Percentiles rank a stretch among this genome's conserved stretches.
Conservation (phyloP, 2,113 vertebrate species). For the Stegostoma tigrinum region DNA sequence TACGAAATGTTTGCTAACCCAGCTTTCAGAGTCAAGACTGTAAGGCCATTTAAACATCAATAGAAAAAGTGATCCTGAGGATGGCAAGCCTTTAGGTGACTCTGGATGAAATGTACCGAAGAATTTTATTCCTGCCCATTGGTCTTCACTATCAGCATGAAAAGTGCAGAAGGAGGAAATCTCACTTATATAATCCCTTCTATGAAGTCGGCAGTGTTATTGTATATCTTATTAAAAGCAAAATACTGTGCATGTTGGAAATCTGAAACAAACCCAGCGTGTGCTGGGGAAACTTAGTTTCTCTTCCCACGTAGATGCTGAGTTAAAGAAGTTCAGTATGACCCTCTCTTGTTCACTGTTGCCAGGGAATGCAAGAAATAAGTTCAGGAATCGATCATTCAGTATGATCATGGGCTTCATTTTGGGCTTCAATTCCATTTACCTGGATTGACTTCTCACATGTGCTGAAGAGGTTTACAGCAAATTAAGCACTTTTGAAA, state of each 20-base stretch:
- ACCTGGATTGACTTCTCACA: not conserved
- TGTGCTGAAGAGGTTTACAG: not conserved
- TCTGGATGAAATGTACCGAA: not conserved
- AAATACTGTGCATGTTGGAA: too few relatives aligned
- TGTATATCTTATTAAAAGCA: not conserved
- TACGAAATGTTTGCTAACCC: not conserved
- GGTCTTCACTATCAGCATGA: not conserved
- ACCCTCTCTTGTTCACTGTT: too few relatives aligned
- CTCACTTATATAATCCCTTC: not conserved
- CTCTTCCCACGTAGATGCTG: too few relatives aligned
- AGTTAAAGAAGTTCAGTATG: too few relatives aligned
- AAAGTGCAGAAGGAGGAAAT: not conserved
- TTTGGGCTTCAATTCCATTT: too few relatives aligned
- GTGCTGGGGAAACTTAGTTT: too few relatives aligned
- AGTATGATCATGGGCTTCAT: too few relatives aligned
- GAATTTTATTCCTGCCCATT: not conserved
- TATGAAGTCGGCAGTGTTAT: not conserved
- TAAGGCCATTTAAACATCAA: not conserved
- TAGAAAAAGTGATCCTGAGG: not conserved
- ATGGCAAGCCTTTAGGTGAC: not conserved
- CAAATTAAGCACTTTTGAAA: not conserved
- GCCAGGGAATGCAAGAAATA: too few relatives aligned
- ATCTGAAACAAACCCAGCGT: too few relatives aligned
- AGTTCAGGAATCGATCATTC: too few relatives aligned
- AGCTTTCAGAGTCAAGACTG: not conserved